Base-by-base conservation (phyloP, 2,797 vertebrate genomes). In the Arrhamphus sclerolepis region DNA sequence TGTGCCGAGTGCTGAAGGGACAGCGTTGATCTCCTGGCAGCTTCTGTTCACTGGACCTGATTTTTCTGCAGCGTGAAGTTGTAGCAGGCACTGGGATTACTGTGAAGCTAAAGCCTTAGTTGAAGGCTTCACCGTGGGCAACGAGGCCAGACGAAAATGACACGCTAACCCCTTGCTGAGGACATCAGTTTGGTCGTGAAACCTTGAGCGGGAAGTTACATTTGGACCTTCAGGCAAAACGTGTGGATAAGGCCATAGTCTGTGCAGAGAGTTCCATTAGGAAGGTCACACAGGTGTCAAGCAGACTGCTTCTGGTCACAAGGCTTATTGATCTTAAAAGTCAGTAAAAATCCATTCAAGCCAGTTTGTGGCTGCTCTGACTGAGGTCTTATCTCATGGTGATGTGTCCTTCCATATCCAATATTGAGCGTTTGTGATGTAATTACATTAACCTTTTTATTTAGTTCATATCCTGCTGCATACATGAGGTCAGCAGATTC, bases 201-300 rank as follows among this genome's bases (percentile, higher is more conserved):
- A 46, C 52, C 46, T 26, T 24, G 53, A 77, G 48, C 71, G 61
- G 68, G 70, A 81, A 51, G 57, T 62, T 50, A 70, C 21, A 62
- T 48, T 60, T 48, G 49, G 5, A 63, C 72, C 77, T 72, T 53
- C 46, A 49, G 82, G 84, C 68, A 7, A 81, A 7, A 19, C 38
- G 47, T 18, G 56, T 49, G 57, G 56, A 62, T 18, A 62, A 72
- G 72, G 75, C 79, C 66, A 39, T 6, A 29, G 66, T 64, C 50
- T 73, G 69, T 61, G 75, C 47, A 67, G 40, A 58, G 51, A 68
- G 44, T 58, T 63, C 50, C 62, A 73, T 77, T 80, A 64, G 48
- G 64, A 67, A 69, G 78, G 87, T 84, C 70, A 54, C 20, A n/a
- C 57, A 31, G 60, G 75, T 78, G 85, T 84, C 65, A 75, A 42